A percentile compares a stretch with the other conserved stretches of the same genome.
These are phyloP conservation scores for Notodonta dromedarius DNA, from an alignment of 2,888 invertebrate species.

Conservation along the genomic window DNA sequence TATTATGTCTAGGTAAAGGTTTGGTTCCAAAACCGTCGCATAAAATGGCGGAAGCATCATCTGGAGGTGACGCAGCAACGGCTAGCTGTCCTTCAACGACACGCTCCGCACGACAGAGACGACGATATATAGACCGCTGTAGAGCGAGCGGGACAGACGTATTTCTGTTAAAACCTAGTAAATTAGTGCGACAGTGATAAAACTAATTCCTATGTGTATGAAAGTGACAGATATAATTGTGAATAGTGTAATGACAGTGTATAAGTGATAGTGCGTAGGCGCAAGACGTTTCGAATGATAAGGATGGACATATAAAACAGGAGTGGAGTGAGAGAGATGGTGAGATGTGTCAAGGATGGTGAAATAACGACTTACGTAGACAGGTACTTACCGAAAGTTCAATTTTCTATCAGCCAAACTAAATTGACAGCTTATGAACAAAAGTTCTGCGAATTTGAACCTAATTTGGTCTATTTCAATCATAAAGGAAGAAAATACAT, in stretches of 20 bases:
- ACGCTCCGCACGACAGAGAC: constrained; percentile 70
- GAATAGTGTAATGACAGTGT: neutral
- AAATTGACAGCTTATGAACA: too few relatives aligned
- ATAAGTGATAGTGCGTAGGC: neutral
- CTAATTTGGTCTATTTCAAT: too few relatives aligned
- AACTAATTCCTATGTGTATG: neutral
- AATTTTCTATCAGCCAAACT: too few relatives aligned
- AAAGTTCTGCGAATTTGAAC: too few relatives aligned
- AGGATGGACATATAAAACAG: neutral
- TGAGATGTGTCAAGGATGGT: neutral
- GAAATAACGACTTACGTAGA: too few relatives aligned
- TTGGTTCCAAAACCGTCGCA: constrained; percentile 96
- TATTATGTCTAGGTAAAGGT: constrained; percentile 88
- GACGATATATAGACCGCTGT: constrained; percentile 55
- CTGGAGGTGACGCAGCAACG: constrained; percentile 95
- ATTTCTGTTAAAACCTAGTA: neutral
- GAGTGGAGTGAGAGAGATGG: neutral
- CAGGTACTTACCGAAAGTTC: too few relatives aligned
- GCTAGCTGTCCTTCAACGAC: constrained; percentile 84
- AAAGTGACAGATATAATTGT: neutral
- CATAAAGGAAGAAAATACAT: too few relatives aligned
- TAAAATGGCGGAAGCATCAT: constrained; percentile 98
- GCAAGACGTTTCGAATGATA: neutral
- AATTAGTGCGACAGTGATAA: neutral
- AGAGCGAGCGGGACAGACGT: constrained; percentile 12